Base-by-base conservation (phyloP, 2,888 invertebrate species). In the Phanerotoma sp. region DNA sequence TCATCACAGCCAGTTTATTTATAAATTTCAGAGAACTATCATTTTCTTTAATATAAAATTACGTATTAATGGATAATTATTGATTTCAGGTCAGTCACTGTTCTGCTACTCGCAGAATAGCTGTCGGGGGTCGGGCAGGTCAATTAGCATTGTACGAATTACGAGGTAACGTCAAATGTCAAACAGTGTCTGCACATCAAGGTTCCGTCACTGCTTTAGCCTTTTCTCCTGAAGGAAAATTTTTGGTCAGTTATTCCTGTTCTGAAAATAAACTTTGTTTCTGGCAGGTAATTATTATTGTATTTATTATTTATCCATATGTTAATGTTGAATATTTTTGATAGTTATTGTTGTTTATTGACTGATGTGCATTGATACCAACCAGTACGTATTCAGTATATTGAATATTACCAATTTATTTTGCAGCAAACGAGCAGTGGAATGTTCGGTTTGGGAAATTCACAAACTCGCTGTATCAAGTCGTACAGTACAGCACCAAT, bases 181-280 rank as follows among this genome's bases (percentile, higher is more conserved):
- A 96, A 82, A 88, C 89, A 61, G 91, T 98, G 63, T 85, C 91
- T 47, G 98, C 96, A 0, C 98, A 98, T 80, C 84, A 84, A 51
- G 88, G 89, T 13, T 86, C 95, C 0, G 89, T 98, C 18, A 94
- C 96, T 2, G 96, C 97, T 0, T 84, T 92, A 72, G 89, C 95
- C 32, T 97, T 99, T 81, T 96, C 96, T 62, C 96, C 96, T 0
- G 98, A 99, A 79, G 98, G 98, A 15, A 95, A 98, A 71, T 96
- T 91, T 77, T 84, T 99, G 62, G 97, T 96, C 38, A 96, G 97
- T 22, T 99, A 96, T 79, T 93, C 96, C 38, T 92, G 93, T 66
- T 82, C 86, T 7, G 99, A 99, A 78, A 96, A 96, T 78, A 86
- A 94, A 64, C 84, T 99, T 50, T 94, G 92, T 65, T 98, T 99